These are phyloP conservation scores for Caloenas nicobarica DNA, from an alignment of 2,113 vertebrate species.

Conservation along the genomic window DNA sequence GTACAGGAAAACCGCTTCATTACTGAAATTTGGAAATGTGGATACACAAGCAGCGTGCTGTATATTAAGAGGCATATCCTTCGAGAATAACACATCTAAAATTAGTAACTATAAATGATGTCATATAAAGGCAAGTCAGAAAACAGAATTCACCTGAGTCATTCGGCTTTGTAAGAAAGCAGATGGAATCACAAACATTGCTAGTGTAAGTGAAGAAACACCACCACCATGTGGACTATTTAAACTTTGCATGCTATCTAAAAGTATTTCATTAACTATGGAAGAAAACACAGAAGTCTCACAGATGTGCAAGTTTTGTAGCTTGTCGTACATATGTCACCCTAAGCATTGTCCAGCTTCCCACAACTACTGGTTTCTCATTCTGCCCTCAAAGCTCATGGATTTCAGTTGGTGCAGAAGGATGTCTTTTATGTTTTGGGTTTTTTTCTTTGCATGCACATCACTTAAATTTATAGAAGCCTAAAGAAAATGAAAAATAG, in stretches of 20 bases:
- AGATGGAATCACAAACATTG: background rate
- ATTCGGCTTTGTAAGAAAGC: fast-evolving
- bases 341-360: background rate
- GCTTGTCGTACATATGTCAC: background rate
- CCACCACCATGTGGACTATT: slow-evolving; percentile 29
- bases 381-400: background rate
- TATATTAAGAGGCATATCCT: background rate
- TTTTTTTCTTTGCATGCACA: background rate
- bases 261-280: background rate
- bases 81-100: background rate
- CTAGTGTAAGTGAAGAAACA: background rate
- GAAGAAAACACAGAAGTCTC: background rate
- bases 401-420: background rate
- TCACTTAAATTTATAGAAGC: background rate
- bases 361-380: background rate
- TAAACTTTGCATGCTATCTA: background rate
- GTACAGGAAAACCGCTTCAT: background rate
- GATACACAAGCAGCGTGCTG: background rate
- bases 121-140: background rate
- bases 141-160: background rate
- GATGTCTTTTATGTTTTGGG: background rate
- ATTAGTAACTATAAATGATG: background rate
- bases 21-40: background rate
- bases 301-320: background rate
- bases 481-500: background rate